Base-by-base conservation (phyloP, 2,888 invertebrate species). In the Watsonalla binaria region DNA sequence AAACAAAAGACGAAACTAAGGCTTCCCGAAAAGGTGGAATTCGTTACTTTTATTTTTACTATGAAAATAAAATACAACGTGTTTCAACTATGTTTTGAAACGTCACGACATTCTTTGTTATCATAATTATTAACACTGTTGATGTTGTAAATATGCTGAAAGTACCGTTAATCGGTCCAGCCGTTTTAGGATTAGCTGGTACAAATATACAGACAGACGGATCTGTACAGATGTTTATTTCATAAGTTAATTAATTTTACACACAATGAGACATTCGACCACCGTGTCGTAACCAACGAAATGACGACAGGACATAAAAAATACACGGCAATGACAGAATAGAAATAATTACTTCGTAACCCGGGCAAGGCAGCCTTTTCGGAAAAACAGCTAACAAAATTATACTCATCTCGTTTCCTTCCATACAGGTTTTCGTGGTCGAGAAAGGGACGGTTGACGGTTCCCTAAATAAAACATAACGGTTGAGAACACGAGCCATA, bases 291-390 rank as follows among this genome's bases (percentile, higher is more conserved):
- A 71, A 72, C 69, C 70, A 68, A 74, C 71, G 70, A 76, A 80
- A 83, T 82, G 78, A 81, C 76, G 72, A 75, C 69, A 80, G 62
- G 73, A 78, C 76, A 85, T 87, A 86, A 90, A 90, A 89, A 90
- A 90, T 86, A 90, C 85, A 89, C 80, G 80, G 83, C 85, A 88
- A 89, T 90, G 90, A 90, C 88, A 90, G 85, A 90, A 90, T 88
- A 85, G 83, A 90, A 91, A 91, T 91, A 91, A 91, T 91, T 91
- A 91, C 88, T 87, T 82, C 86, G 86, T 89, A 87, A 90, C 89
- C 90, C 89, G 86, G 90, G 88, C 84, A 84, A 85, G 83, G 83
- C 86, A 81, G 78, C 76, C 74, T 80, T 82, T 74, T 68, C 76
- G 76, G 69, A 67, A 75, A 68, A 61, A 63, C 58, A 61, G 55